These are phyloP conservation scores for Agrilus cyanescens DNA, from an alignment of 2,888 invertebrate genomes.

Conservation along the genomic window DNA sequence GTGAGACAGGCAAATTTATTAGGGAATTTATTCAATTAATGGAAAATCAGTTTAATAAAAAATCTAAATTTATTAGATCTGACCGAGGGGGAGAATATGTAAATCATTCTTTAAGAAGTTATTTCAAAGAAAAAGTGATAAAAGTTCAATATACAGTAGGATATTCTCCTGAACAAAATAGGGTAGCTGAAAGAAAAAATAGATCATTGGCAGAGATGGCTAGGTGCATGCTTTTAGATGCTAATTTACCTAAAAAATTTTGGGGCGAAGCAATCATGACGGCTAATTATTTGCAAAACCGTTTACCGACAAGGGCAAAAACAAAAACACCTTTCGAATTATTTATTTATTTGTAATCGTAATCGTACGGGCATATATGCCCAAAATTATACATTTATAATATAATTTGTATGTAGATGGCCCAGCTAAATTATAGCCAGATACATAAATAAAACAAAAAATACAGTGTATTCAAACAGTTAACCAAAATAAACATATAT, in stretches of 20 bases:
- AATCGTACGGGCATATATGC: too few relatives aligned
- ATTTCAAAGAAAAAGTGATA: slow-evolving; percentile 19
- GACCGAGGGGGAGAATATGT: slow-evolving; percentile 21
- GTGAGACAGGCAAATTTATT: background rate
- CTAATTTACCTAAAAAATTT: slow-evolving; percentile 3
- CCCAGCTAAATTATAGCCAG: too few relatives aligned
- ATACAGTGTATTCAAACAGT: too few relatives aligned
- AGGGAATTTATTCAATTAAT: slow-evolving; percentile 13
- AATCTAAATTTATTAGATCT: slow-evolving; percentile 13
- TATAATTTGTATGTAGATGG: too few relatives aligned
- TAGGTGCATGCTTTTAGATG: slow-evolving; percentile 7
- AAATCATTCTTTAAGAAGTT: slow-evolving; percentile 11
- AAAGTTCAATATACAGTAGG: slow-evolving; percentile 12
- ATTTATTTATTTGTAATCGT: too few relatives aligned
- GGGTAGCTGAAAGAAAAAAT: slow-evolving; percentile 17
- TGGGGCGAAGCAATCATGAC: slow-evolving; percentile 3
- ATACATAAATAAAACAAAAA: too few relatives aligned
- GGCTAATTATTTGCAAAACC: background rate
- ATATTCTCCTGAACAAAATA: slow-evolving; percentile 21
- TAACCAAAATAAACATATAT: too few relatives aligned
- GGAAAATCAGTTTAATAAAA: slow-evolving; percentile 11
- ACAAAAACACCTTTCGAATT: background rate
- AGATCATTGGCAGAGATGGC: slow-evolving; percentile 15
- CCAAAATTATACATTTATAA: too few relatives aligned
- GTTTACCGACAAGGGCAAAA: background rate